Evolutionary conservation across 2,113 vertebrate species (phyloP).

Genomic region (Xenopus laevis): DNA sequence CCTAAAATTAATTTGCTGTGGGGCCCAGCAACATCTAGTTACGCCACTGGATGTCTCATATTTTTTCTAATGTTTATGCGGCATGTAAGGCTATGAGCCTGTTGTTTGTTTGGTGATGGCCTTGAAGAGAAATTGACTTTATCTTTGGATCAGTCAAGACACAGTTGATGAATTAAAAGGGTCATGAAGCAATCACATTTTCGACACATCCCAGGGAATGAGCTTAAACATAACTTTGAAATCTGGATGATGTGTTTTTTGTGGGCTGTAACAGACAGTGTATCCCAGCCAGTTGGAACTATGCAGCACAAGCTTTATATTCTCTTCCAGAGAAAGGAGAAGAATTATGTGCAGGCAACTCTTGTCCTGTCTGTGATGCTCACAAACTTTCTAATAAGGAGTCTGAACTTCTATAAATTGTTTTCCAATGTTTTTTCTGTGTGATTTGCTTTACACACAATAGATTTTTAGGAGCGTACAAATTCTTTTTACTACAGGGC

Average conservation of each 20-base stretch:
- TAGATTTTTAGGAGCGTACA: background rate
- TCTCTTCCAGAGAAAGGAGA: slow-evolving; percentile 33
- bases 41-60: too few species aligned
- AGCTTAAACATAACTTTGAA: slow-evolving; percentile 10
- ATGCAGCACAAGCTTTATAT: slow-evolving; percentile 12
- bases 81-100: too few species aligned
- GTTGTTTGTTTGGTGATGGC: too few species aligned
- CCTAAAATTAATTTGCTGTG: too few species aligned
- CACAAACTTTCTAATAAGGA: slow-evolving; percentile 24
- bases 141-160: background rate
- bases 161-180: background rate
- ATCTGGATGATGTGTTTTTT: slow-evolving; percentile 28
- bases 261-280: slow-evolving; percentile 36
- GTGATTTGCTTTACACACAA: slow-evolving; percentile 4
- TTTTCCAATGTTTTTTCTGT: slow-evolving; percentile 14
- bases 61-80: too few species aligned
- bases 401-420: background rate
- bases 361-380: slow-evolving; percentile 33
- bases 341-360: slow-evolving; percentile 21
- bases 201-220: slow-evolving; percentile 27
- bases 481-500: slow-evolving; percentile 5
- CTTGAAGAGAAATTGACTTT: background rate
- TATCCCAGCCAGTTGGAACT: slow-evolving; percentile 37
- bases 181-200: slow-evolving; percentile 9
- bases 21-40: too few species aligned